Evolutionary conservation across 2,797 vertebrate genomes (phyloP).

Genomic region (Rousettus madagascariensis): DNA sequence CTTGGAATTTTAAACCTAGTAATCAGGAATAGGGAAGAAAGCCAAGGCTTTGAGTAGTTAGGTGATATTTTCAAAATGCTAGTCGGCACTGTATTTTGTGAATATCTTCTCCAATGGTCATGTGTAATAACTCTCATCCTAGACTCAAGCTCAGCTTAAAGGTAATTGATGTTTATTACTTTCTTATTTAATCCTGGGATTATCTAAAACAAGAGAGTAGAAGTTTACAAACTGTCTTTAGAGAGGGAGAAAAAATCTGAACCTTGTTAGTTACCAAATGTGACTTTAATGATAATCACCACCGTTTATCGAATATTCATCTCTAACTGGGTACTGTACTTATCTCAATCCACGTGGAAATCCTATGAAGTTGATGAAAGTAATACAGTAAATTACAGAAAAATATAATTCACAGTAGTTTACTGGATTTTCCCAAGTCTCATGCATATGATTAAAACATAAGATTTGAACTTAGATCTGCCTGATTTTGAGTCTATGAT

Average conservation of each 20-base stretch:
- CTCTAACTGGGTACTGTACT: neutral
- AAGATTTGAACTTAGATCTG: neutral
- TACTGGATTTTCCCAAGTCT: constrained; percentile 1
- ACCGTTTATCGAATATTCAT: neutral
- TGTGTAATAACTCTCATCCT: constrained; percentile 12
- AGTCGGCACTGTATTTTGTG: neutral
- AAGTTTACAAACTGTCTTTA: constrained; percentile 19
- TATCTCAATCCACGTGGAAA: neutral
- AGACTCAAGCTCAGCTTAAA: neutral
- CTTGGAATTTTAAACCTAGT: constrained; percentile 23
- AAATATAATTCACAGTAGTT: neutral
- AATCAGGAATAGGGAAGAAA: neutral
- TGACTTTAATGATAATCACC: neutral
- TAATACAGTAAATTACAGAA: neutral
- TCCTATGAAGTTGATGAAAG: neutral
- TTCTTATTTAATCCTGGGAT: constrained; percentile 9
- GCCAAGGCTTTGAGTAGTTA: neutral
- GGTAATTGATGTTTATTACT: neutral
- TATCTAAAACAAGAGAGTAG: constrained; percentile 21
- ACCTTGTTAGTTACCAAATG: neutral
- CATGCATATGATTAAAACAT: neutral
- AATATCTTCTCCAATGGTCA: neutral
- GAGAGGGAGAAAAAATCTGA: neutral
- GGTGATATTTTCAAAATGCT: constrained; percentile 37
- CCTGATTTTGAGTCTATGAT: neutral